phyloP scores from a whole-genome alignment of 1,140 invertebrate genomes.

The Dinoponera quadriceps region DNA sequence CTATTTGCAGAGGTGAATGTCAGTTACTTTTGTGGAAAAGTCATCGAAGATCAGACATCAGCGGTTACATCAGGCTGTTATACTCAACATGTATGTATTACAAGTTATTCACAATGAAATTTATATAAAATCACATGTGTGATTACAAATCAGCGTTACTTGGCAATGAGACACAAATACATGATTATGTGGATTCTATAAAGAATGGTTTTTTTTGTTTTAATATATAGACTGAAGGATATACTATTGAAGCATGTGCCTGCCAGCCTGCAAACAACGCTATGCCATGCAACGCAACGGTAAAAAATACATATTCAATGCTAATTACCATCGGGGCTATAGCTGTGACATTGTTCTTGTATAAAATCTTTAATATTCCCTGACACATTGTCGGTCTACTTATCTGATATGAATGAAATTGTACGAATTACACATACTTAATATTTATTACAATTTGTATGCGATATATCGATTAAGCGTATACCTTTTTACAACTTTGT shows the following conservation, averaged over 20 bases:
- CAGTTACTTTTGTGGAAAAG: constrained; percentile 75
- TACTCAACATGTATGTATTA: constrained; percentile 66
- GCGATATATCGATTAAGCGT: constrained; percentile 34
- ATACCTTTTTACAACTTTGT: constrained; percentile 48
- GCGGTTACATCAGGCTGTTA: constrained; percentile 72
- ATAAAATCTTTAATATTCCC: constrained; percentile 26
- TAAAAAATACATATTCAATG: constrained; percentile 4
- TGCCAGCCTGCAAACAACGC: constrained; percentile 59
- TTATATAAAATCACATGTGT: background rate
- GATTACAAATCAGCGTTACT: constrained; percentile 2
- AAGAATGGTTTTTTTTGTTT: constrained; percentile 48
- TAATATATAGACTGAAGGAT: constrained; percentile 70
- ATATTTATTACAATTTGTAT: constrained; percentile 51
- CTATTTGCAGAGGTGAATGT: constrained; percentile 70
- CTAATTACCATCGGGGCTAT: constrained; percentile 6
- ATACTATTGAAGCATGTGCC: constrained; percentile 73
- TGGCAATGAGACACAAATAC: constrained; percentile 29
- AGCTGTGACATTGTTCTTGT: background rate
- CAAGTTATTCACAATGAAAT: background rate
- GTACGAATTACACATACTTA: constrained; percentile 47
- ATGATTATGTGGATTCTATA: constrained; percentile 31
- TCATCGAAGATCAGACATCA: constrained; percentile 62
- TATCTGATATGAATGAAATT: constrained; percentile 36
- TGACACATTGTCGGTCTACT: background rate
- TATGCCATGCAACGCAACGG: constrained; percentile 74